Evolutionary conservation across 2,888 invertebrate species (phyloP), one percentile per base, ranked within the genome.

Genomic region (Drosophila acutilabella): DNA sequence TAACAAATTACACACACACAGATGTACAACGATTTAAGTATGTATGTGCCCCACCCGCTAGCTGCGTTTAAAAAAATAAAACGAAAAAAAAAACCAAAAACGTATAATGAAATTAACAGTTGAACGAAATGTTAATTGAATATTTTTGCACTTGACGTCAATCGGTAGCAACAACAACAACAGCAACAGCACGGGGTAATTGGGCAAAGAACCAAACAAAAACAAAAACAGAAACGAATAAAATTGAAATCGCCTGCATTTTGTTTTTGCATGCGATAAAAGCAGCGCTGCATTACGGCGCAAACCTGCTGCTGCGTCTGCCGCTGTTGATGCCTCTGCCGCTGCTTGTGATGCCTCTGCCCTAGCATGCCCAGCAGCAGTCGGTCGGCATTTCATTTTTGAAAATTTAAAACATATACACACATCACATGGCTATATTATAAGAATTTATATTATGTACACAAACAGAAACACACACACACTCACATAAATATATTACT

Each of bases 1-100:
- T 77, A 86, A 87, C 87, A 81, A 87, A 74, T 80, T 79, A 86
- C 75, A 71, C 64, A 69, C 44, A 45, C 44, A 54, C 47, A 23
- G 18, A 18, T 30, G 33, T 57, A 62, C 42, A 78, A 54, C 20
- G 58, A 38, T 42, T 42, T 16, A 36, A 41, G 50, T 45, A 44
- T 48, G 41, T 52, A 30, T 30, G 54, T 51, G 69, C 76, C 72
- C 76, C 72, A 61, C 77, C 75, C 77, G 76, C 67, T 42, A 8
- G 54, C 45, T 30, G 16, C 61, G 23, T 68, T 68, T 41, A 54
- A 71, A 64, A 36, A 64, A 60, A 38, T 30, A 20, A 58, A 51
- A 23, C 6, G 23, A 2, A 30, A 30, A 30, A 30, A 26, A 26
- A 30, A 30, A 30, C 0, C 30, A 7, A 6, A 30, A 30, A 30